A percentile compares a stretch with the other conserved stretches of the same genome.
These are phyloP conservation scores for Cynopterus brachyotis DNA, from an alignment of 2,113 vertebrate genomes.

Conservation along the genomic window DNA sequence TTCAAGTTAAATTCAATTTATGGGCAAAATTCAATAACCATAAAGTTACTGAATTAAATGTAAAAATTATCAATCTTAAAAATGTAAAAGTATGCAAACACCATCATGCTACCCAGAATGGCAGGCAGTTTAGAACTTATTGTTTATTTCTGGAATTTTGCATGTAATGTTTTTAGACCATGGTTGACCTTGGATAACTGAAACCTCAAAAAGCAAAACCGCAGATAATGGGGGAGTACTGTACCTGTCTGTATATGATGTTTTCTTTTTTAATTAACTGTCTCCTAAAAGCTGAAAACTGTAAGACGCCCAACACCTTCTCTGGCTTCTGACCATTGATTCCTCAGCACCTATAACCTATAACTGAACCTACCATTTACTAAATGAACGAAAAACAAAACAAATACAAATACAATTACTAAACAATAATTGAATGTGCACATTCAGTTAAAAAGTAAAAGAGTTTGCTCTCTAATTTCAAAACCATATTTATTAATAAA, in stretches of 20 bases:
- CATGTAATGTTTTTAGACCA: neutral
- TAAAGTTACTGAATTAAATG: neutral
- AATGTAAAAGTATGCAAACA: neutral
- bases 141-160: neutral
- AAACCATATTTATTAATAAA: neutral
- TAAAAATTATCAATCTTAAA: neutral
- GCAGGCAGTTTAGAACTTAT: neutral
- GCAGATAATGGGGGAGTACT: neutral
- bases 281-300: neutral
- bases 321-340: neutral
- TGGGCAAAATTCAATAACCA: neutral
- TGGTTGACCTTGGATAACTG: neutral
- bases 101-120: neutral
- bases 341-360: neutral
- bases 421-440: neutral
- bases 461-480: neutral
- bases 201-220: neutral
- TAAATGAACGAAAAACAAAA: neutral
- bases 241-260: neutral
- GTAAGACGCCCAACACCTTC: neutral
- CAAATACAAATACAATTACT: neutral
- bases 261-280: neutral
- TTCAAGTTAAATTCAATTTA: neutral
- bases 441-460: conserved; percentile 2
- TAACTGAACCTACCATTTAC: neutral